Percentiles rank a stretch among this genome's conserved stretches.
phyloP scores from a whole-genome alignment of 30 jellyfish, hydroid and myxozoan genomes.

The Hydra vulgaris region DNA sequence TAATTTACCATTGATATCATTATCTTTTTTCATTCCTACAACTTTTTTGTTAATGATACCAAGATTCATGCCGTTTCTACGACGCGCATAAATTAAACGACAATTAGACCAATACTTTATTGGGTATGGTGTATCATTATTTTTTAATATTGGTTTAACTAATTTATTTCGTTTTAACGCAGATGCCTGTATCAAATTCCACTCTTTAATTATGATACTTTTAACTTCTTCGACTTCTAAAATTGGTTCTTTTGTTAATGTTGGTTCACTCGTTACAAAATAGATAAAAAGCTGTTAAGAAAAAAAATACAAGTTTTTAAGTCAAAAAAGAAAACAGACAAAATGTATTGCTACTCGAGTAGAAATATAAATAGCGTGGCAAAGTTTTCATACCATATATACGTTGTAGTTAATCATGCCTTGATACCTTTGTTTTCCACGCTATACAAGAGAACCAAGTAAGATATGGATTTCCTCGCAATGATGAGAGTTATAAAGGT shows the following conservation, averaged over 20 bases:
- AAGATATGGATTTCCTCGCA: not conserved
- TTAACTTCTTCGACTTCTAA: not conserved
- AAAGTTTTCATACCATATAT: not conserved
- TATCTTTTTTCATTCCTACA: not conserved
- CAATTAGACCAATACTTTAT: not conserved
- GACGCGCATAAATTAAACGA: not conserved
- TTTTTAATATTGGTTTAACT: not conserved
- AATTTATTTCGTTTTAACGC: not conserved
- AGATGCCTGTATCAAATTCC: not conserved
- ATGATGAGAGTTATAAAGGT: not conserved
- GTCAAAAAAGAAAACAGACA: not conserved
- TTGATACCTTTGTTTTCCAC: not conserved
- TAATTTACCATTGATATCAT: not conserved
- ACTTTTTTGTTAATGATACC: not conserved
- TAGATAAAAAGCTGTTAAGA: not conserved
- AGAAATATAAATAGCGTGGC: too few relatives aligned
- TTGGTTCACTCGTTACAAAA: not conserved
- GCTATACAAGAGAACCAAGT: not conserved
- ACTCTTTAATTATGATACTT: not conserved
- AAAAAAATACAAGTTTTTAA: not conserved
- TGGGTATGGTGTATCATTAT: not conserved
- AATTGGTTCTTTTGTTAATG: not conserved
- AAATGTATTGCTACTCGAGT: too few relatives aligned
- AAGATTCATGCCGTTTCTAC: not conserved
- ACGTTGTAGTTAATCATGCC: not conserved